phyloP scores from a whole-genome alignment of 1,140 invertebrate genomes.

The Drosophila tropicalis region DNA sequence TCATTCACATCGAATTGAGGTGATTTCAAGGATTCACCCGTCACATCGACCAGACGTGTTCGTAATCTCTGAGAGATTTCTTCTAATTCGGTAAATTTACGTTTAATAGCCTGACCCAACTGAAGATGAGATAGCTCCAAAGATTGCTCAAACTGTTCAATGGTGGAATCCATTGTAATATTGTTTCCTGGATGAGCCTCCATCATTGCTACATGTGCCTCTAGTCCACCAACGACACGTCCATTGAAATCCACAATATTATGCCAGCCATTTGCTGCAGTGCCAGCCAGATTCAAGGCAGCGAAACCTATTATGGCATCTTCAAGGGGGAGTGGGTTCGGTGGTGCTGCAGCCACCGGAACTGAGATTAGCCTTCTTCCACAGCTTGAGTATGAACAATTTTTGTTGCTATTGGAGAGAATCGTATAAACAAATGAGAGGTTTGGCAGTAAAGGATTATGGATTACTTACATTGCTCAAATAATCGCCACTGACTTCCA shows the following conservation, averaged over 20 bases:
- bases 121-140: conserved; percentile 67
- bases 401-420: conserved; percentile 84
- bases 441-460: not conserved
- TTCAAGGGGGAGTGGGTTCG: conserved; percentile 83
- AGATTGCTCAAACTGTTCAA: conserved; percentile 66
- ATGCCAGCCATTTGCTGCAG: conserved; percentile 86
- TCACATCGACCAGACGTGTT: conserved; percentile 85
- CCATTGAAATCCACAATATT: conserved; percentile 86
- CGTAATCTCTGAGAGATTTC: conserved; percentile 86
- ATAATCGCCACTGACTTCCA: conserved; percentile 84
- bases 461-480: conserved; percentile 84
- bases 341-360: conserved; percentile 33
- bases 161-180: conserved; percentile 50
- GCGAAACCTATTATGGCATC: conserved; percentile 86
- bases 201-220: conserved; percentile 81
- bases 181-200: not conserved
- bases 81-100: conserved; percentile 86
- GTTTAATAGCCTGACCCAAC: conserved; percentile 84
- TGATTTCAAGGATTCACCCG: conserved; percentile 84
- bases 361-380: conserved; percentile 83
- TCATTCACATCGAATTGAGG: conserved; percentile 57
- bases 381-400: conserved; percentile 86
- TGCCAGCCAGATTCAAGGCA: conserved; percentile 85
- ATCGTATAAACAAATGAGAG: no score
- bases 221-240: conserved; percentile 86